Evolutionary conservation across 2,888 invertebrate species (phyloP).

Genomic region (Dryococelus australis): DNA sequence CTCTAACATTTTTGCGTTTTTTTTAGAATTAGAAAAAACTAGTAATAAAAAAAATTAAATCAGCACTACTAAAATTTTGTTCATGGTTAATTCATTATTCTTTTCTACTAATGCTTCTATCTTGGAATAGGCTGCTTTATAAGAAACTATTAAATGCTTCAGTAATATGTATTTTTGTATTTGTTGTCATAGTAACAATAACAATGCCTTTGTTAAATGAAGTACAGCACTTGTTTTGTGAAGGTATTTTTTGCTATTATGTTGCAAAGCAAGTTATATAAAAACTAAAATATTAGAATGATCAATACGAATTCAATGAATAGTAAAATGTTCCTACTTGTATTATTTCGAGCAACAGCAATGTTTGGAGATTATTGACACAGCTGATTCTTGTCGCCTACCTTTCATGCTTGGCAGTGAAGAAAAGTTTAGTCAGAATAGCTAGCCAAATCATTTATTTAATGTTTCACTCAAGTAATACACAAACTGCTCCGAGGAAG

Average conservation of each 20-base stretch:
- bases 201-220: neutral
- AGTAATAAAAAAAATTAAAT: neutral
- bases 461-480: too few relatives aligned
- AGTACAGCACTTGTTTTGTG: neutral
- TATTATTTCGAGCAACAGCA: neutral
- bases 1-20: neutral
- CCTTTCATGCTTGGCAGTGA: too few relatives aligned
- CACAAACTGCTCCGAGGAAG: too few relatives aligned
- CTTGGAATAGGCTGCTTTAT: neutral
- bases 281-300: too few relatives aligned
- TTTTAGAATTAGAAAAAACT: neutral
- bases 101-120: slow-evolving; percentile 8
- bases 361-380: neutral
- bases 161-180: neutral
- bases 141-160: neutral
- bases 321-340: neutral
- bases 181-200: neutral
- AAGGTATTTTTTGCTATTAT: neutral
- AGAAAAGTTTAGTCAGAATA: too few relatives aligned
- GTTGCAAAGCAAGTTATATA: too few relatives aligned
- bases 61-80: neutral
- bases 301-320: too few relatives aligned
- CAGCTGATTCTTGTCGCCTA: neutral
- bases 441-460: too few relatives aligned
- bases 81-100: neutral